Conservation (phyloP, 2,888 invertebrate genomes). For the Scaptomyza caliginosa region DNA sequence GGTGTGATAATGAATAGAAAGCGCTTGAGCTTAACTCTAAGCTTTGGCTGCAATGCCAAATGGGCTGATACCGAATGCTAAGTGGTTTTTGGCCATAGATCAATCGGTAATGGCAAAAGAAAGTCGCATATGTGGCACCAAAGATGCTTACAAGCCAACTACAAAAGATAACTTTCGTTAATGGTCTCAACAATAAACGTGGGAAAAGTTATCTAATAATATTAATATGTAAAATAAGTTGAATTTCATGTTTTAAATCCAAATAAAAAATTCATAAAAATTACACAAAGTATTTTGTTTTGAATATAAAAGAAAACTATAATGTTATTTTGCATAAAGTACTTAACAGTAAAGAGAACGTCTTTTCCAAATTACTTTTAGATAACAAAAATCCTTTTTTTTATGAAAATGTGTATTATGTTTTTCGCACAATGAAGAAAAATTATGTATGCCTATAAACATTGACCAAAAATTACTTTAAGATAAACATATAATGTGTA, state of each 20-base stretch:
- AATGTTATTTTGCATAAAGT: too few species aligned
- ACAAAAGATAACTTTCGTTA: slow-evolving; percentile 33
- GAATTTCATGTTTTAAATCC: background rate
- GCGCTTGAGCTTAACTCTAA: slow-evolving; percentile 15
- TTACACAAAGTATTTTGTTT: too few species aligned
- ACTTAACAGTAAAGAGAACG: too few species aligned
- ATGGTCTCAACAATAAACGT: slow-evolving; percentile 32
- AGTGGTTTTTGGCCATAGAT: slow-evolving; percentile 53
- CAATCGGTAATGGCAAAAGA: slow-evolving; percentile 66
- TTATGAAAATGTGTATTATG: too few species aligned
- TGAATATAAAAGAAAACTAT: too few species aligned
- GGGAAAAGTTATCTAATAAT: slow-evolving; percentile 39
- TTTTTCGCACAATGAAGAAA: too few species aligned
- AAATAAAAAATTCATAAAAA: background rate
- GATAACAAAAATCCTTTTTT: too few species aligned
- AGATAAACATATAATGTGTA: too few species aligned
- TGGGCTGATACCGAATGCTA: slow-evolving; percentile 45
- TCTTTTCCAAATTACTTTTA: too few species aligned
- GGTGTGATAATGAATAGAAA: slow-evolving; percentile 54
- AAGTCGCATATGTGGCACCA: slow-evolving; percentile 42
- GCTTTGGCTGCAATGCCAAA: slow-evolving; percentile 13
- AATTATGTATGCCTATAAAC: too few species aligned
- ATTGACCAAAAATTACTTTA: too few species aligned
- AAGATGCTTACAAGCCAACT: slow-evolving; percentile 5
- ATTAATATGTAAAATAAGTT: background rate